A percentile compares a stretch with the other conserved stretches of the same genome.
Evolutionary conservation across 2,888 invertebrate genomes (phyloP).

Genomic region (Oligia fasciuncula): DNA sequence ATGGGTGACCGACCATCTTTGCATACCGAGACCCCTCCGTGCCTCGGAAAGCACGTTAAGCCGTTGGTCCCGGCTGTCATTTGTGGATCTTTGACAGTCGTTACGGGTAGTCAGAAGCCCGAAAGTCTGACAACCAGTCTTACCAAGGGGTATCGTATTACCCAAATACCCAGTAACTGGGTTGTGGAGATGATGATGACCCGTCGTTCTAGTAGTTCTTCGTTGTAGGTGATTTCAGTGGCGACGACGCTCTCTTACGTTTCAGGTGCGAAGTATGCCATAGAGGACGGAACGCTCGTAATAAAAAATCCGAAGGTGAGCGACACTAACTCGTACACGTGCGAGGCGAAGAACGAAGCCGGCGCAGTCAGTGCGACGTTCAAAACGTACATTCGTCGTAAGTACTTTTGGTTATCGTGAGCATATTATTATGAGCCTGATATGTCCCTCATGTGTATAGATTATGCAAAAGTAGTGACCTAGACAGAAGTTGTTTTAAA

Average conservation of each 20-base stretch:
- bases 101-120: no score
- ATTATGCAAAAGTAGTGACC: neutral
- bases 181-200: no score
- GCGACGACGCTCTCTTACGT: neutral
- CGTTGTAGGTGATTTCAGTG: neutral
- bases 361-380: constrained; percentile 33
- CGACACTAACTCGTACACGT: constrained; percentile 45
- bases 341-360: constrained; percentile 43
- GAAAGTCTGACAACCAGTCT: no score
- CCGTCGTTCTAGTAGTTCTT: neutral
- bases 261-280: constrained; percentile 46
- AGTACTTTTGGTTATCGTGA: constrained; percentile 12
- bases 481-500: neutral
- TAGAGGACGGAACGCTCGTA: constrained; percentile 36
- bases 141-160: no score
- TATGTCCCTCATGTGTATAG: neutral
- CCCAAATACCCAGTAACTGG: no score
- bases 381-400: constrained; percentile 38
- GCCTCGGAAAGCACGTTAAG: no score
- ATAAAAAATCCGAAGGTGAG: constrained; percentile 40
- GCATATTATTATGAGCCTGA: neutral
- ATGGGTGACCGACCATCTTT: no score
- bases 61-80: no score
- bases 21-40: no score
- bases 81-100: no score